Base-by-base conservation (phyloP, 2,113 vertebrate genomes). In the Ondatra zibethicus region DNA sequence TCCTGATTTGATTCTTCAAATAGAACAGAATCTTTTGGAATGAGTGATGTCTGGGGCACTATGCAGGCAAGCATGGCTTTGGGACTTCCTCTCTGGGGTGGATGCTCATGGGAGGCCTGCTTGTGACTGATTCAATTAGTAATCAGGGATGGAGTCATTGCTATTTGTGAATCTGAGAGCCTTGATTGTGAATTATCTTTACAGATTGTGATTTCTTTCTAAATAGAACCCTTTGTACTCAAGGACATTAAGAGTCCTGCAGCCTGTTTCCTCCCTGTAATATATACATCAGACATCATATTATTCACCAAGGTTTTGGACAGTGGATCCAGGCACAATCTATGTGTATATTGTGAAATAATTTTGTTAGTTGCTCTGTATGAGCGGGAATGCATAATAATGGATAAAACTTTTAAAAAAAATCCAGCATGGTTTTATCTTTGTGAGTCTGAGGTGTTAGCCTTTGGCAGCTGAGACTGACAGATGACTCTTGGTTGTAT, bases 121-220 rank as follows among this genome's bases (percentile, higher is more conserved):
- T 94, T 88, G 95, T 98, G 96, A 91, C 97, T 98, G 98, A 98
- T 98, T 98, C 97, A 98, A 98, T 99, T 98, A 98, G 97, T 95
- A 98, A 98, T 98, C 98, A 98, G 97, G 97, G 93, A 98, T 97
- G 96, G 93, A 97, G 98, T 98, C 97, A 94, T 80, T 98, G 98
- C 98, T 98, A 55, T 98, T 98, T 97, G 95, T 98, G 98, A 98
- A 98, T 98, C 97, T 97, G 97, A 98, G 98, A 98, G 97, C 95
- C 97, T 98, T 98, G 98, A 98, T 98, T 98, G 98, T 98, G 98
- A 98, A 98, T 98, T 98, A 98, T 98, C 98, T 98, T 98, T 98
- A 98, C 97, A 98, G 98, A 98, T 98, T 98, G 96, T 92, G 98
- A 94, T 98, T 98, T 98, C 97, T 98, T 97, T 98, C 97, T 98